These are phyloP conservation scores for Scomber colias DNA, from an alignment of 2,113 vertebrate species.

Conservation along the genomic window DNA sequence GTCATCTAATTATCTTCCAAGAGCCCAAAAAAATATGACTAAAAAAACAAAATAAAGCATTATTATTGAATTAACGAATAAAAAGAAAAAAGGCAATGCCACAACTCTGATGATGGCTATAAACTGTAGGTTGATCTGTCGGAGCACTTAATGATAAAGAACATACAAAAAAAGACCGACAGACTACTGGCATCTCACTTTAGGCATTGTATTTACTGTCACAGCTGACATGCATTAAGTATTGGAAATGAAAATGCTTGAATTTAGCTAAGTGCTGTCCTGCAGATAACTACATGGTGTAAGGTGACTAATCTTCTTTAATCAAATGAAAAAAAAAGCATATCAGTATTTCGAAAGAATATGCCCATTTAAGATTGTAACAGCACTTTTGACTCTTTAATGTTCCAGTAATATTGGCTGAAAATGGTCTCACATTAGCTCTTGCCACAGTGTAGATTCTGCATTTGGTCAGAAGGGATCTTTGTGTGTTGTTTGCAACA, in stretches of 20 bases:
- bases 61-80: background rate
- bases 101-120: slow-evolving; percentile 15
- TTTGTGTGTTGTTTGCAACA: background rate
- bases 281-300: slow-evolving; percentile 17
- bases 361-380: no score
- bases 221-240: slow-evolving; percentile 11
- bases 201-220: slow-evolving; percentile 25
- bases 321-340: background rate
- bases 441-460: background rate
- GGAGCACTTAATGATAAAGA: slow-evolving; percentile 28
- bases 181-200: slow-evolving; percentile 11
- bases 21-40: background rate
- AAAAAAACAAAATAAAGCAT: background rate
- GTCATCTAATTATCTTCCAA: background rate
- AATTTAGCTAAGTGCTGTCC: slow-evolving; percentile 42
- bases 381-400: no score
- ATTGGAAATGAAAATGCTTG: slow-evolving; percentile 22
- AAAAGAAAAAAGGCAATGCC: slow-evolving; percentile 3
- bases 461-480: slow-evolving; percentile 7
- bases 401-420: no score
- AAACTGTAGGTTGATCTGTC: slow-evolving; percentile 9
- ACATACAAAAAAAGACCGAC: slow-evolving; percentile 10
- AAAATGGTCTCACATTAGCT: background rate
- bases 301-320: slow-evolving; percentile 7
- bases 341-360: slow-evolving; percentile 18